Evolutionary conservation across 2,113 vertebrate species (phyloP).

Genomic region (Pangasianodon hypophthalmus): DNA sequence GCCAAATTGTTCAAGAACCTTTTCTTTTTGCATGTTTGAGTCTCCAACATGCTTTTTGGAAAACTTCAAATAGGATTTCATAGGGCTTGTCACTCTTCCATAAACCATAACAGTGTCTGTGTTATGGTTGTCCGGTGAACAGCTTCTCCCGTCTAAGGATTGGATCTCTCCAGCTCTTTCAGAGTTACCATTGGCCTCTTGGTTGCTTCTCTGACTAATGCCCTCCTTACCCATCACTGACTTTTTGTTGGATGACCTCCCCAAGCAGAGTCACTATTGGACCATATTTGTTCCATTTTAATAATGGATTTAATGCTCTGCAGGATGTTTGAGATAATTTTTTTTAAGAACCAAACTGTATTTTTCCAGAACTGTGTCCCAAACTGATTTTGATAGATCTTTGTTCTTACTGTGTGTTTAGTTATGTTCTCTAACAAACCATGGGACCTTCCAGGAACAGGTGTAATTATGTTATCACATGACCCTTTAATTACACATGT

Average conservation of each 20-base stretch:
- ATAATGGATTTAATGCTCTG: not conserved
- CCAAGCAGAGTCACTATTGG: not conserved
- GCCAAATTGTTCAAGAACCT: not conserved
- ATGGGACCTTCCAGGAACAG: not conserved
- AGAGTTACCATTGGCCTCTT: not conserved
- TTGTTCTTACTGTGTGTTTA: not conserved
- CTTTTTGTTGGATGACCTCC: not conserved
- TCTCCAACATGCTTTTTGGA: not conserved
- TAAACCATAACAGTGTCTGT: not conserved
- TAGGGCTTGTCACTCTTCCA: not conserved
- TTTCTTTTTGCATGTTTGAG: not conserved
- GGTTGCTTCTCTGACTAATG: not conserved
- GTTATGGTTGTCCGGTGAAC: not conserved
- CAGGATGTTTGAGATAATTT: not conserved
- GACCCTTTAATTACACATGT: not conserved
- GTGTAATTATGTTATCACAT: not conserved
- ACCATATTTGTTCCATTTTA: not conserved
- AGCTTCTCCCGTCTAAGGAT: not conserved
- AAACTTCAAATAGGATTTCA: not conserved
- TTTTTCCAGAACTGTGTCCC: not conserved
- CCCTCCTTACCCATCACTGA: not conserved
- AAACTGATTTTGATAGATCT: not conserved
- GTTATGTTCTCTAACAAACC: not conserved
- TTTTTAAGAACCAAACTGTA: not conserved
- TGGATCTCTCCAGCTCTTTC: not conserved